Conservation (phyloP, 2,888 invertebrate genomes). For the Copidosoma aretas region DNA sequence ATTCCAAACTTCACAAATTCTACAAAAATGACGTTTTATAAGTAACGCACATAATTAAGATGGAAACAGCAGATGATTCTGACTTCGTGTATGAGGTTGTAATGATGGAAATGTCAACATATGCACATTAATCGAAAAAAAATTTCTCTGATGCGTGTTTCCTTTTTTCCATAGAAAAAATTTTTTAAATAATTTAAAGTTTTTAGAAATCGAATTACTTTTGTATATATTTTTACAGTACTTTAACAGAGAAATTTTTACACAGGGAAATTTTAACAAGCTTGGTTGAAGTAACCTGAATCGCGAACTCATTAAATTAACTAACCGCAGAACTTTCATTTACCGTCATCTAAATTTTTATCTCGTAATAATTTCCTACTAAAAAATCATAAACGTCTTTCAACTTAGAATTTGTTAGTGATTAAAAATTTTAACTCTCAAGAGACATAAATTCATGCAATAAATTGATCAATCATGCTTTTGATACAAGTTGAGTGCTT, state of each 20-base stretch:
- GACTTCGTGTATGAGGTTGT: conserved; percentile 35
- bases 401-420: too few species aligned
- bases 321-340: conserved; percentile 21
- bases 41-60: conserved; percentile 29
- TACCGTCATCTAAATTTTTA: conserved; percentile 12
- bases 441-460: background rate
- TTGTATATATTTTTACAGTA: background rate
- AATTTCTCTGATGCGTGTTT: conserved; percentile 28
- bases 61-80: conserved; percentile 33
- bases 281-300: conserved; percentile 24
- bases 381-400: conserved; percentile 10
- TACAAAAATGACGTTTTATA: conserved; percentile 34
- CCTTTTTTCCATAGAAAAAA: background rate
- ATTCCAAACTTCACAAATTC: conserved; percentile 38
- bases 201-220: background rate
- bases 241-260: conserved; percentile 21
- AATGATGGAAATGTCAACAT: conserved; percentile 25
- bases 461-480: too few species aligned
- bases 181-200: background rate
- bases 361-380: conserved; percentile 13
- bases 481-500: too few species aligned
- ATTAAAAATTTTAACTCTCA: background rate
- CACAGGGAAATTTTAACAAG: conserved; percentile 26
- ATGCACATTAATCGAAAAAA: conserved; percentile 31
- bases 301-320: conserved; percentile 17